phyloP scores from a whole-genome alignment of 2,888 invertebrate species.

The Gymnoscelis rufifasciata region DNA sequence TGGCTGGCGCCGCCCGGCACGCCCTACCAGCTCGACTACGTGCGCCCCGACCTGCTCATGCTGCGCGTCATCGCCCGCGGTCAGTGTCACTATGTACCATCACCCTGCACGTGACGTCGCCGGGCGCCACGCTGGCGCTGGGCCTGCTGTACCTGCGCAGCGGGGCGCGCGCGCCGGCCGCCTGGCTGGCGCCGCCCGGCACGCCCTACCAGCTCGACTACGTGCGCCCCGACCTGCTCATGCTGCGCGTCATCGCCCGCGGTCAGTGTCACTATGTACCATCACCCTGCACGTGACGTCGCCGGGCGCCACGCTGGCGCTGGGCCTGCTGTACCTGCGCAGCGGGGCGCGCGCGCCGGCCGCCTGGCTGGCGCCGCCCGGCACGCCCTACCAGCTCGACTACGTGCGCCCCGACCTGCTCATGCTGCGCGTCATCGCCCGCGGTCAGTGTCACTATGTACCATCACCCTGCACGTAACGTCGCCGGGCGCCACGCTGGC shows the following conservation, averaged over 20 bases:
- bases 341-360: slow-evolving; percentile 91
- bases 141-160: slow-evolving; percentile 96
- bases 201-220: slow-evolving; percentile 94
- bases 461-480: too few relatives aligned
- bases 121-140: slow-evolving; percentile 46
- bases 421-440: slow-evolving; percentile 87
- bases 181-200: slow-evolving; percentile 93
- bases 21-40: slow-evolving; percentile 92
- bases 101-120: slow-evolving; percentile 97
- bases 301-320: slow-evolving; percentile 61
- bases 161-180: slow-evolving; percentile 89
- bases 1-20: slow-evolving; percentile 96
- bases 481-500: neutral
- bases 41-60: slow-evolving; percentile 93
- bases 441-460: slow-evolving; percentile 68
- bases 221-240: slow-evolving; percentile 93
- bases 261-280: slow-evolving; percentile 56
- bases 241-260: slow-evolving; percentile 88
- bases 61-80: slow-evolving; percentile 88
- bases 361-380: slow-evolving; percentile 93
- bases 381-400: slow-evolving; percentile 93
- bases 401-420: slow-evolving; percentile 95
- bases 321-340: slow-evolving; percentile 95
- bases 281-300: slow-evolving; percentile 95
- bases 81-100: slow-evolving; percentile 29